These are phyloP conservation scores for Ariopsis seemanni DNA, from an alignment of 2,113 vertebrate genomes.

Conservation along the genomic window DNA sequence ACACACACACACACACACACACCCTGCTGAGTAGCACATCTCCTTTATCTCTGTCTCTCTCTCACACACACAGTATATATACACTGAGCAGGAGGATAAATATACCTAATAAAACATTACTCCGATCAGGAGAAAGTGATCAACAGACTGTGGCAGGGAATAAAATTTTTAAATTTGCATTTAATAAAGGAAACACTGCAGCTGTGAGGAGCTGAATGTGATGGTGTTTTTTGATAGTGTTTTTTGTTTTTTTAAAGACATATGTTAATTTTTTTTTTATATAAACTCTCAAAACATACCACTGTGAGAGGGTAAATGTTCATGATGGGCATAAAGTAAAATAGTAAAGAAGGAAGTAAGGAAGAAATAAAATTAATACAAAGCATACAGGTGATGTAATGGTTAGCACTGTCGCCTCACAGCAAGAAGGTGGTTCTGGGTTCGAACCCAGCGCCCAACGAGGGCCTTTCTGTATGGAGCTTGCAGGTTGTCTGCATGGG, in stretches of 20 bases:
- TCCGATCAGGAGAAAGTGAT: background rate
- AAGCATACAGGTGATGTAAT: too few relatives aligned
- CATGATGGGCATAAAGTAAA: background rate
- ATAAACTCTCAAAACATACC: background rate
- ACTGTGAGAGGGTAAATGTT: background rate
- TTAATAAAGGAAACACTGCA: constrained; percentile 16
- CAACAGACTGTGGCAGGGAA: background rate
- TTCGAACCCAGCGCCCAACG: too few relatives aligned
- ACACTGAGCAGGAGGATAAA: background rate
- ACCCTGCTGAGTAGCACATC: background rate
- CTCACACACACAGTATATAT: background rate
- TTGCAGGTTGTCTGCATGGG: too few relatives aligned
- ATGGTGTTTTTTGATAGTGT: background rate
- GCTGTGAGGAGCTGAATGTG: background rate
- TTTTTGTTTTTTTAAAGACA: background rate
- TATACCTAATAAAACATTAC: background rate
- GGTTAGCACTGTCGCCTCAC: too few relatives aligned
- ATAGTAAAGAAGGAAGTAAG: background rate
- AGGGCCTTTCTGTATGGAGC: too few relatives aligned
- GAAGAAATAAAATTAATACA: background rate
- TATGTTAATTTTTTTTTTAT: background rate
- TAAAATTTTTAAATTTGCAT: background rate
- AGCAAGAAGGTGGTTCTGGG: too few relatives aligned
- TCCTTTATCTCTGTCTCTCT: background rate
- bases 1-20: constrained; percentile 3